Base-by-base conservation (phyloP, 2,888 invertebrate species). In the Ischnura elegans region DNA sequence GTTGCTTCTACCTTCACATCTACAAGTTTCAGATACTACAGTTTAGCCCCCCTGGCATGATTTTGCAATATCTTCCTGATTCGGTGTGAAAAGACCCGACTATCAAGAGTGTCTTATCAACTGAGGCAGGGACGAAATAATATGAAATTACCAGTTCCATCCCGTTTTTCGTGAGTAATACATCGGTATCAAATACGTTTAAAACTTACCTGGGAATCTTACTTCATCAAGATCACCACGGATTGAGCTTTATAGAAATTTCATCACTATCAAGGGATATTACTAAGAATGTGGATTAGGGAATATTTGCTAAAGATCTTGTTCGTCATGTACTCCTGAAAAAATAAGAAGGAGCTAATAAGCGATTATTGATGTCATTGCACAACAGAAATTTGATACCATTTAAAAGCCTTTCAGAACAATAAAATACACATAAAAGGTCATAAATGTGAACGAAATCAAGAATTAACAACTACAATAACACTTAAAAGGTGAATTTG, bases 151-250 rank as follows among this genome's bases (percentile, higher is more conserved):
- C n/a, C n/a, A n/a, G n/a, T n/a, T n/a, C 19, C 61, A 21, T 21
- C 21, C 25, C 19, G 2, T 25, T n/a, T 25, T 4, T 1, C n/a
- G 36, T 36, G 36, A 76, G 29, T 36, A 29, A 29, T 25, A 76
- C 29, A 29, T 76, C 76, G 29, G 29, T 6, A 36, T 10, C 6
- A 66, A 8, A 29, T 61, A 6, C 5, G 21, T n/a, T 4, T 13
- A 61, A 19, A 13, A 61, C 90, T 90, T 43, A 90, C 90, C 90
- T 19, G 61, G 90, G 90, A 90, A 90, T 90, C 90, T 66, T 90
- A 61, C 43, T 43, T 66, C 90, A 8, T 90, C 55, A 66, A n/a
- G 43, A 45, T 43, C 43, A 55, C 43, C 43, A 90, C n/a, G 90
- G 61, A n/a, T 66, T 90, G 43, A 25, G 61, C 90, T 66, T 90